Evolutionary conservation across 2,888 invertebrate genomes (phyloP), one percentile per base, ranked within the genome.

Genomic region (Dolomedes plantarius): DNA sequence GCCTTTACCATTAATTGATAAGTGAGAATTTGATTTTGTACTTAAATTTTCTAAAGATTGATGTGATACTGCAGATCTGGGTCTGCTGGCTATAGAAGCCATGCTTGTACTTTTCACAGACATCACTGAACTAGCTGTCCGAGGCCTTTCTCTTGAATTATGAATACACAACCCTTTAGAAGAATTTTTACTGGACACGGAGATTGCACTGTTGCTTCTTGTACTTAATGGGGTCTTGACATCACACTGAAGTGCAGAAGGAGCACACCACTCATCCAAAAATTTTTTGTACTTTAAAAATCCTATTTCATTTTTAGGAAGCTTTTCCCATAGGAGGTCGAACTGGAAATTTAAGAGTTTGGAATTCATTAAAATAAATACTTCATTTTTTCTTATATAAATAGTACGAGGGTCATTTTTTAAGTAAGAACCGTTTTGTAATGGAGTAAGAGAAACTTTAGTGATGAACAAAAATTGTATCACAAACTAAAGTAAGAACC

Each of bases 241-340:
- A 5, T 56, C 5, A 23, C 5, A 23, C 11, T 19, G 56, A 3
- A 5, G 0, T 46, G 6, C 46, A 46, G 56, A 23, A 5, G 23
- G 0, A 16, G 3, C 0, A 23, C 56, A 56, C 56, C 56, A 67
- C 29, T 83, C 67, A 28, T 83, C 36, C 23, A 83, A 39, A 36
- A 77, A 77, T 16, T 72, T 72, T 73, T 83, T 67, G 28, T 83
- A 83, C 13, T 73, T 72, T 27, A 83, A 31, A 11, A 77, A 50
- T 16, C 83, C 83, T 36, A 77, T 72, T 39, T 83, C 83, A 50
- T 83, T 83, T 29, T 77, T 32, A 23, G 83, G 83, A 27, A 83
- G 83, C 23, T 32, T 67, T 27, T 77, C 64, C 83, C 83, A 83
- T 0, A 83, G 32, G 27, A 28, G 11, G n/a, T 83, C 64, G 50